A percentile compares a stretch with the other conserved stretches of the same genome.
Conservation (phyloP, 2,797 vertebrate genomes). For the Morelia viridis region DNA sequence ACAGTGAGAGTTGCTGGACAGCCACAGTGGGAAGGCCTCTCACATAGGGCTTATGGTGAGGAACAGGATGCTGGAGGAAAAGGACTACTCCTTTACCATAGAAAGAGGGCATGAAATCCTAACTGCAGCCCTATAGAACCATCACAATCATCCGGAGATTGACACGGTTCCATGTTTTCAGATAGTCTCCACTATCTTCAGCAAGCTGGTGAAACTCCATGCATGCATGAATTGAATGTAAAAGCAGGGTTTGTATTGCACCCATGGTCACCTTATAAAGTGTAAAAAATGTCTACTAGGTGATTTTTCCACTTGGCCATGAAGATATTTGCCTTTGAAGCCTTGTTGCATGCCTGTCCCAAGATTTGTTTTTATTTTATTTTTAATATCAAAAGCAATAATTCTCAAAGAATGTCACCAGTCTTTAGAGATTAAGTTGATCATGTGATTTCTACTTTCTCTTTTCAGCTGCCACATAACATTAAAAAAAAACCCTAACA, state of each 20-base stretch:
- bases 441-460: conserved; percentile 15
- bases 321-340: conserved; percentile 3
- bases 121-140: neutral
- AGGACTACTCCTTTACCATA: neutral
- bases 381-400: conserved; percentile 19
- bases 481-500: conserved; percentile 20
- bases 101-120: neutral
- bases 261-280: neutral
- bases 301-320: neutral
- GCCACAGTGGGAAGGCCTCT: neutral
- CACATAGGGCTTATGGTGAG: neutral
- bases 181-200: neutral
- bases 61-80: neutral
- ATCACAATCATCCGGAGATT: neutral
- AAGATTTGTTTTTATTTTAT: neutral
- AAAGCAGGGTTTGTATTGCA: neutral
- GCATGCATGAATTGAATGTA: neutral
- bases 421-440: conserved; percentile 17
- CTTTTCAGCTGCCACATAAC: conserved; percentile 28
- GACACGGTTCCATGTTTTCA: neutral
- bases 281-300: neutral
- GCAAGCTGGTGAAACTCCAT: neutral
- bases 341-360: neutral
- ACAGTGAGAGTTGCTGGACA: neutral
- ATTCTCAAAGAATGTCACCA: conserved; percentile 17